These are phyloP conservation scores for Brevimyrus niger DNA, from an alignment of 2,113 vertebrate species.

Conservation along the genomic window DNA sequence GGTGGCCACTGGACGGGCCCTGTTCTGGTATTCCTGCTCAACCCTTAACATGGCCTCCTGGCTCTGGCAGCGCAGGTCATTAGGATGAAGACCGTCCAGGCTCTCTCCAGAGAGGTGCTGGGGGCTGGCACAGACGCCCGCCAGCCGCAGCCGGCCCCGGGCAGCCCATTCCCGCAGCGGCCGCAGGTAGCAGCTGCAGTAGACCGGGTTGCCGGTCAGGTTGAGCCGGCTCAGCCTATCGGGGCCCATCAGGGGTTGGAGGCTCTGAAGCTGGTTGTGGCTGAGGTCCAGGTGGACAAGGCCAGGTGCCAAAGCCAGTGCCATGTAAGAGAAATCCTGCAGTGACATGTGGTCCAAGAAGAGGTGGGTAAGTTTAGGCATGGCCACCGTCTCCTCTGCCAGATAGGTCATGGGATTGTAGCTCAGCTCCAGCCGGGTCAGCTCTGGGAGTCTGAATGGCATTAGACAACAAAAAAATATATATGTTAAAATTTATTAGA, in stretches of 20 bases:
- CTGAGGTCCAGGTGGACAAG: constrained; percentile 74
- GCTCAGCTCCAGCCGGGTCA: constrained; percentile 72
- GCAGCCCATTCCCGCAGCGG: constrained; percentile 75
- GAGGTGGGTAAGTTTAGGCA: constrained; percentile 77
- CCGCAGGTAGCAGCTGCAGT: constrained; percentile 78
- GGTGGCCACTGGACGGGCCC: neutral
- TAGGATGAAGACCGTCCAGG: constrained; percentile 65
- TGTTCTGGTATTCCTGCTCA: constrained; percentile 48
- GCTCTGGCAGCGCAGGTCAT: constrained; percentile 68
- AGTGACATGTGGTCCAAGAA: constrained; percentile 76
- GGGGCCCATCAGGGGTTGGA: constrained; percentile 66
- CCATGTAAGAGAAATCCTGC: constrained; percentile 71
- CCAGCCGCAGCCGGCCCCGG: constrained; percentile 49
- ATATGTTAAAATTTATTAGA: neutral
- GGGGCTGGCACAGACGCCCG: constrained; percentile 66
- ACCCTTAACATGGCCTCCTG: constrained; percentile 55
- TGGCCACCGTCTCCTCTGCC: constrained; percentile 72
- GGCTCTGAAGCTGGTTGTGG: constrained; percentile 72
- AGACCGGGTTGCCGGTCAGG: constrained; percentile 75
- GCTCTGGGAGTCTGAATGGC: constrained; percentile 53
- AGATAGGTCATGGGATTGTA: constrained; percentile 85
- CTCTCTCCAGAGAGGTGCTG: constrained; percentile 62
- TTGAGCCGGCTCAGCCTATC: constrained; percentile 61
- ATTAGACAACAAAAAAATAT: neutral
- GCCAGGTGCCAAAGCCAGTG: constrained; percentile 66